These are phyloP conservation scores for Cosmia trapezina DNA, from an alignment of 2,888 invertebrate genomes.

Conservation along the genomic window DNA sequence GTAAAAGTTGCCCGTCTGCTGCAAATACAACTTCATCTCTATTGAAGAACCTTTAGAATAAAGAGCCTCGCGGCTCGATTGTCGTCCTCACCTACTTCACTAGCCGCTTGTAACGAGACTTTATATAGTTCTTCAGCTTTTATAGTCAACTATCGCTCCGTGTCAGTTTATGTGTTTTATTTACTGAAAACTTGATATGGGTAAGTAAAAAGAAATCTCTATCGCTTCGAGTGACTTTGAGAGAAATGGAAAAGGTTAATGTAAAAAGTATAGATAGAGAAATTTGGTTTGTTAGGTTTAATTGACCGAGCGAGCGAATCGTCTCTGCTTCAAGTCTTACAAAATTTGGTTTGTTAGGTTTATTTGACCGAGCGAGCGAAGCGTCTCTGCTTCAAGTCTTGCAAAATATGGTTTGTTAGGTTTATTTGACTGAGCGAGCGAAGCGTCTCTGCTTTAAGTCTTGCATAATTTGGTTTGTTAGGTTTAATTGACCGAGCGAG, in stretches of 20 bases:
- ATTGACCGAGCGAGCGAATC: neutral
- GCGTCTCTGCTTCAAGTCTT: too few relatives aligned
- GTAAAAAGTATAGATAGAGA: neutral
- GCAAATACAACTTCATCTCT: conserved; percentile 12
- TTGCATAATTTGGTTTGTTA: too few relatives aligned
- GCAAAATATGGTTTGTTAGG: too few relatives aligned
- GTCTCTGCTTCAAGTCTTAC: too few relatives aligned
- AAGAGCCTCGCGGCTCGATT: conserved; percentile 32
- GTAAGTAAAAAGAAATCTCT: conserved; percentile 12
- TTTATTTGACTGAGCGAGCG: too few relatives aligned
- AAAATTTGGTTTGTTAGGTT: too few relatives aligned
- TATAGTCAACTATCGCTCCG: conserved; percentile 35
- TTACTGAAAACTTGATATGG: conserved; percentile 11
- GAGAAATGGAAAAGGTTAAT: neutral
- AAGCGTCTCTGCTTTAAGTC: too few relatives aligned
- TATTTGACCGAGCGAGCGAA: too few relatives aligned
- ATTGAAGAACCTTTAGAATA: conserved; percentile 43
- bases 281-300: neutral
- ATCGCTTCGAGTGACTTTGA: neutral
- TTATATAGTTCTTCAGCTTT: conserved; percentile 40
- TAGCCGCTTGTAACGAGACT: conserved; percentile 33
- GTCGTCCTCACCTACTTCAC: conserved; percentile 44
- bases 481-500: too few relatives aligned
- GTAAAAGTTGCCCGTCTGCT: conserved; percentile 1
- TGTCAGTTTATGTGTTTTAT: conserved; percentile 35